Evolutionary conservation across 2,797 vertebrate genomes (phyloP), one percentile per base, ranked within the genome.

Genomic region (Muscicapa striata): DNA sequence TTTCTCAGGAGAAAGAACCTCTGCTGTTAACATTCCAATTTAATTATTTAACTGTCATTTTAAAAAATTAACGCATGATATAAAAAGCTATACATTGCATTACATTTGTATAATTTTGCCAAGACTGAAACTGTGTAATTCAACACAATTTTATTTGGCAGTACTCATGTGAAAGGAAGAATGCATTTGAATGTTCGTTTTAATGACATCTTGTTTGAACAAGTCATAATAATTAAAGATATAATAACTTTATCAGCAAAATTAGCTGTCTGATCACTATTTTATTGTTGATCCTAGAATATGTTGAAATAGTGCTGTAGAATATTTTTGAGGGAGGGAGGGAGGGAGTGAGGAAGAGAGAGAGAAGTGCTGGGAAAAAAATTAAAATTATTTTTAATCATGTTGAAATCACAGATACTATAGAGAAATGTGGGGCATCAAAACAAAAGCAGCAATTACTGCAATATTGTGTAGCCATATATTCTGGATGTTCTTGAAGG

Each of bases 1-100:
- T 95, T 93, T 95, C 94, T 88, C 85, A 79, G 66, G 96, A 96
- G 84, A 97, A 94, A 94, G 88, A 90, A 62, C 34, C 41, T 82
- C 59, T 87, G 27, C 62, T 95, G 80, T 97, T 91, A 94, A 94
- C 69, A 84, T 93, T 93, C 91, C 84, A 91, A 57, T 85, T 96
- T 93, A 96, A 97, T 97, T 93, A 95, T 96, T 96, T 96, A 95
- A 96, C 93, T 94, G 83, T 77, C 74, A 92, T 90, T 96, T 97
- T 11, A 74, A 92, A 96, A 95, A 95, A 89, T 83, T 81, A 93
- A 93, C 55, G 57, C 66, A 64, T 54, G 70, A 85, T 84, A 95
- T 96, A 57, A 95, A 94, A 94, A 84, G 36, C 72, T 91, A 58
- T 93, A 85, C 27, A 54, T 69, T 94, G 69, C 57, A 84, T 85